Conservation (phyloP, 2,113 vertebrate genomes). For the Pionites leucogaster region DNA sequence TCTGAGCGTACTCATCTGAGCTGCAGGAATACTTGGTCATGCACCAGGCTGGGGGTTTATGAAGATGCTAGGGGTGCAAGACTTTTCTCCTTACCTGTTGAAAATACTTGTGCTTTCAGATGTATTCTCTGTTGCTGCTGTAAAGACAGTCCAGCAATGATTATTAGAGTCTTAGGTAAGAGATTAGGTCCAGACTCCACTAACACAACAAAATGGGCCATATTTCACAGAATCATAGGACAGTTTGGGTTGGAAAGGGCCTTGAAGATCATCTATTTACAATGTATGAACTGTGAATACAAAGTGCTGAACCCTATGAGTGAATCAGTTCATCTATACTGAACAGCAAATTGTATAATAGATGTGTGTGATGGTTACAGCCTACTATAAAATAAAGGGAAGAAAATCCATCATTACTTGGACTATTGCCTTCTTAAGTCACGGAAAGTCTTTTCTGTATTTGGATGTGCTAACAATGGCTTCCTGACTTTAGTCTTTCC, state of each 20-base stretch:
- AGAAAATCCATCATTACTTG: neutral
- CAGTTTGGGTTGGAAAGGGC: neutral
- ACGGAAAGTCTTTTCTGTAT: neutral
- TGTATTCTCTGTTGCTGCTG: fast-evolving
- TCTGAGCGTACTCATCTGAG: neutral
- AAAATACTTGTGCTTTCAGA: neutral
- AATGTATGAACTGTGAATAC: neutral
- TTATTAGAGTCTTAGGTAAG: neutral
- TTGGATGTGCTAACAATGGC: neutral
- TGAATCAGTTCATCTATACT: neutral
- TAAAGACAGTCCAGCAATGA: neutral
- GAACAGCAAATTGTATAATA: neutral
- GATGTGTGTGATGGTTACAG: neutral
- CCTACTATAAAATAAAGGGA: neutral
- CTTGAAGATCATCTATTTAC: neutral
- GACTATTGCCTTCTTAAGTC: neutral
- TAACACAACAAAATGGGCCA: neutral
- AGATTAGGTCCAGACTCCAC: neutral
- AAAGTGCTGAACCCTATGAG: neutral
- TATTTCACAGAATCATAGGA: neutral
- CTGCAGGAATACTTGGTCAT: neutral
- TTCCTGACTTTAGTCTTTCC: neutral
- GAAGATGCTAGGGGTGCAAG: neutral
- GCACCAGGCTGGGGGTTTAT: neutral
- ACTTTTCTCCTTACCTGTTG: neutral